Conservation (phyloP, 2,113 vertebrate species). For the Synodontis membranacea region DNA sequence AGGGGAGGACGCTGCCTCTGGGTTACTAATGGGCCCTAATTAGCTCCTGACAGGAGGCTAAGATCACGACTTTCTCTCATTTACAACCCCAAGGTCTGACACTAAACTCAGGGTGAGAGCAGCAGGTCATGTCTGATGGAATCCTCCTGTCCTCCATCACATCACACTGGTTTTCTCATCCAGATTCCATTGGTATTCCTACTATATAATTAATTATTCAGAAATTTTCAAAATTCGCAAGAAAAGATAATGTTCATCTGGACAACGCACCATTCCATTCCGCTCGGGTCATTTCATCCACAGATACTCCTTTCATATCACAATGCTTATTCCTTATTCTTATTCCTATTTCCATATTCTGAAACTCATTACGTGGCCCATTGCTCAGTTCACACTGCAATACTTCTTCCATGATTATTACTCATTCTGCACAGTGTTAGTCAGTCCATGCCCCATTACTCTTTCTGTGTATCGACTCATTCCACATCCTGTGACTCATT, state of each 20-base stretch:
- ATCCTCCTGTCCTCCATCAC: slow-evolving; percentile 8
- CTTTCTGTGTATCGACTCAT: too few relatives aligned
- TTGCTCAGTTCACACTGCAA: neutral
- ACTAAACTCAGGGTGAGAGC: slow-evolving; percentile 18
- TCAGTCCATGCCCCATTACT: neutral
- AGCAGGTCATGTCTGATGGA: slow-evolving; percentile 14
- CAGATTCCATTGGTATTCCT: neutral
- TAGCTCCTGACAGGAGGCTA: slow-evolving; percentile 20
- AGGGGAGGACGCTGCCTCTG: neutral
- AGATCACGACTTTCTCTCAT: slow-evolving; percentile 30
- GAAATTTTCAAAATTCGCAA: too few relatives aligned
- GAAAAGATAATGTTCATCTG: neutral
- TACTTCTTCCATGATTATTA: neutral
- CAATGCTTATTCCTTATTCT: neutral
- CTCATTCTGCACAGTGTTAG: neutral
- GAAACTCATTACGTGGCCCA: neutral
- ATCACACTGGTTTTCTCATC: slow-evolving; percentile 1
- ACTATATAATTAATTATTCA: neutral
- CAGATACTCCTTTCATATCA: neutral
- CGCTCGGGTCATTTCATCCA: neutral
- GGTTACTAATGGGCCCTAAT: slow-evolving; percentile 42
- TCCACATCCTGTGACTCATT: neutral
- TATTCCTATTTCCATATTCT: neutral
- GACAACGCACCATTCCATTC: neutral
- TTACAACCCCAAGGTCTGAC: slow-evolving; percentile 32